Base-by-base conservation (phyloP, 2,113 vertebrate species). In the Crotophaga sulcirostris region DNA sequence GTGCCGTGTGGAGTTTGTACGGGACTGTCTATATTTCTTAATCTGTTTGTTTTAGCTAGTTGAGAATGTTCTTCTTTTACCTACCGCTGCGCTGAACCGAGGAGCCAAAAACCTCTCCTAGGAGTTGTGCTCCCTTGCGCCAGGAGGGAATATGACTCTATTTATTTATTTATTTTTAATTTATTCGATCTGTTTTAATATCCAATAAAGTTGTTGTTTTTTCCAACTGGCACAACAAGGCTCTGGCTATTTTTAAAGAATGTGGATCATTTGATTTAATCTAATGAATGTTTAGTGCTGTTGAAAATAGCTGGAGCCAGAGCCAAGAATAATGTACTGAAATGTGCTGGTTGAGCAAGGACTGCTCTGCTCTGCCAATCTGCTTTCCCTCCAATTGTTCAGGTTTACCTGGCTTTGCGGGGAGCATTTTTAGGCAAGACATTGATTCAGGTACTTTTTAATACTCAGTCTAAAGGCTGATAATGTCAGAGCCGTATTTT, bases 311-410 rank as follows among this genome's bases (percentile, higher is more conserved):
- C 60, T 49, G 76, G 76, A 97, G 76, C 66, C 79, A 54, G 88
- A 82, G 96, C 94, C 96, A 97, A 96, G 88, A 95, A 96, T 84
- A 97, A 96, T 72, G 93, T 93, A 75, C 92, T 88, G 92, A 87
- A 96, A 92, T 95, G 72, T 93, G 92, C 79, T 92, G 44, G 79
- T 81, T 94, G 88, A 93, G 88, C 83, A 90, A 90, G 60, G 76
- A 31, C 31, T 84, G 83, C 73, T 81, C 67, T 38, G 5, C 60
- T 87, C 79, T 93, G 90, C 69, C 85, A 87, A 13, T 86, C 83
- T 90, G 58, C 81, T 77, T 78, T 75, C 64, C 60, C 23, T 80
- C 49, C 56, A 88, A 9, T 90, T 92, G 42, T 72, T 87, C 93
- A 23, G 24, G 90, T 83, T 90, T 70, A 96, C 93, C 96, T 89